These are phyloP conservation scores for Drosophila ananassae DNA, from an alignment of 1,140 invertebrate species.

Conservation along the genomic window DNA sequence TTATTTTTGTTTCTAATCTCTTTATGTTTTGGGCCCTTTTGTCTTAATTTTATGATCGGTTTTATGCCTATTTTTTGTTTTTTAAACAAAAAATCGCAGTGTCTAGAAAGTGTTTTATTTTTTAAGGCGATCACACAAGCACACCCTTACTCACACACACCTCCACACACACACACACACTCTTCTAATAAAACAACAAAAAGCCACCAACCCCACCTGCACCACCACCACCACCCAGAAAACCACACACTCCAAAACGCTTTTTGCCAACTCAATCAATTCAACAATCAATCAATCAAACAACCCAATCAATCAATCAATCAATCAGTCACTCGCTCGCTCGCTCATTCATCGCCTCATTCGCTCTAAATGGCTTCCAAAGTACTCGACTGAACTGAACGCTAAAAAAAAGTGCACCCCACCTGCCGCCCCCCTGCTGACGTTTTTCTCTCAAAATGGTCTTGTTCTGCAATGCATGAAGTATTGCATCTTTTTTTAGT, in stretches of 20 bases:
- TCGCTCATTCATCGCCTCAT: constrained; percentile 50
- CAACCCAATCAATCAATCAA: constrained; percentile 34
- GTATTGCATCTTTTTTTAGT: not conserved
- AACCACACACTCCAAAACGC: not conserved
- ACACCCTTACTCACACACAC: constrained; percentile 4
- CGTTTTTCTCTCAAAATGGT: not conserved
- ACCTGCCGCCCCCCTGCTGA: not conserved
- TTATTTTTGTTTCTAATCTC: not conserved
- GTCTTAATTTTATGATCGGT: constrained; percentile 11
- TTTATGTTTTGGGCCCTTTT: not conserved
- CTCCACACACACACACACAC: constrained; percentile 16
- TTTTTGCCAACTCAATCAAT: constrained; percentile 32
- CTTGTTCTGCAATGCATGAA: not conserved
- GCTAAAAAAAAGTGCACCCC: constrained; percentile 4
- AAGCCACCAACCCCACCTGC: not conserved
- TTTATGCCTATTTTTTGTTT: constrained; percentile 1
- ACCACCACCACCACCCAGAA: not conserved
- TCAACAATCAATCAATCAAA: constrained; percentile 8
- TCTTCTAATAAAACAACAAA: not conserved
- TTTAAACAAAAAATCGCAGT: not conserved
- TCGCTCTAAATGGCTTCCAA: constrained; percentile 39
- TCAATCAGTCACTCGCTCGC: constrained; percentile 37
- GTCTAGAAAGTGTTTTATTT: constrained; percentile 12
- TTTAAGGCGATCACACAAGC: constrained; percentile 24
- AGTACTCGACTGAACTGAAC: constrained; percentile 4